Base-by-base conservation (phyloP, 2,113 vertebrate genomes). In the Pyxicephalus adspersus region DNA sequence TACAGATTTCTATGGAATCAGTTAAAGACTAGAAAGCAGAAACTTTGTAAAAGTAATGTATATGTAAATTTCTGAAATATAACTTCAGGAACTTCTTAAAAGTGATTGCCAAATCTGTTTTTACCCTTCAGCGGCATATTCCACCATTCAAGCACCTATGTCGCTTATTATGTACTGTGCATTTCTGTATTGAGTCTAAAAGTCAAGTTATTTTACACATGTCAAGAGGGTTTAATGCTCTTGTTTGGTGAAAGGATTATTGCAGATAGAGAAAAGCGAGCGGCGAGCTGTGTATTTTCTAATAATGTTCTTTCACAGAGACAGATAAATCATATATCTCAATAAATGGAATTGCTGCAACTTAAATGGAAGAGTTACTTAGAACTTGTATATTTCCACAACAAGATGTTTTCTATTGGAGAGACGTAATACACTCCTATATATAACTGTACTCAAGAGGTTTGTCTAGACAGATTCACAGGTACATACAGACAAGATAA, bases 201-300 rank as follows among this genome's bases (percentile, higher is more conserved):
- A 80, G 78, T 80, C 66, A 80, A 80, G 78, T 72, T 80, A 80
- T 80, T 80, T 80, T 71, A 80, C 66, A 71, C 78, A 80, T 80
- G 78, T 80, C 78, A 80, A 80, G 78, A 80, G 78, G 78, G 78
- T 80, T 80, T 80, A 80, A 80, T 70, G 78, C 78, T 80, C 78
- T 80, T 80, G 78, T 80, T 80, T 80, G 67, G 78, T 63, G 57
- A 80, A 72, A 61, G 66, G 78, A 80, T 80, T 80, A 80, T 80
- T 80, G 72, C 66, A 80, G 78, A 71, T 80, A 80, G 23, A 54
- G 57, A 80, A 72, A 60, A 52, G 67, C 66, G 34, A 80, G 78
- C 63, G 78, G 67, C 68, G 72, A 80, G 78, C 78, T 71, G 57
- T 80, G 78, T 50, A 72, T 80, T 80, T 80, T 80, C 78, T 80